phyloP scores from a whole-genome alignment of 2,797 vertebrate species.

The Syngnathus acus region DNA sequence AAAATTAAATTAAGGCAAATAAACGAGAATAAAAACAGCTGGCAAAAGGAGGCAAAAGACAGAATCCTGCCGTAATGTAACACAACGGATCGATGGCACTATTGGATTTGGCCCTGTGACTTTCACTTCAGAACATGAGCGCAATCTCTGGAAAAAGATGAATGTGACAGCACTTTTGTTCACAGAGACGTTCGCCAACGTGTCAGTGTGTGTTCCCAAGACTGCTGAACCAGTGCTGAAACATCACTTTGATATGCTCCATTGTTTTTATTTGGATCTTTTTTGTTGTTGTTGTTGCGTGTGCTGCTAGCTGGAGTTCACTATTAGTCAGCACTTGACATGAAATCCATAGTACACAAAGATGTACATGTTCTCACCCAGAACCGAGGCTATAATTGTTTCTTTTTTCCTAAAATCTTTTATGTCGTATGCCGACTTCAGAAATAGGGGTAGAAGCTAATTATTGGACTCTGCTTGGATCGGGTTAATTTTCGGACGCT shows the following conservation, averaged over 20 bases:
- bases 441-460: background rate
- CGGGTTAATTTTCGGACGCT: background rate
- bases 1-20: constrained; percentile 56
- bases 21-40: constrained; percentile 28
- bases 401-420: background rate
- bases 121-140: constrained; percentile 10
- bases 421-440: background rate
- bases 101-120: constrained; percentile 16
- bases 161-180: constrained; percentile 13
- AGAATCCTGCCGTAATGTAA: constrained; percentile 25
- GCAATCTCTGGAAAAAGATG: constrained; percentile 10
- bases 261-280: background rate
- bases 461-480: background rate
- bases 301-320: background rate
- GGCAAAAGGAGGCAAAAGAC: background rate
- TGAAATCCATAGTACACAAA: background rate
- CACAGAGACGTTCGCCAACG: constrained; percentile 10
- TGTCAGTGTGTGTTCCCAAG: constrained; percentile 9
- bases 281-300: too few relatives aligned
- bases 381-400: background rate
- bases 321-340: constrained; percentile 1
- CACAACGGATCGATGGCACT: constrained; percentile 31
- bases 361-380: background rate
- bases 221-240: constrained; percentile 13
- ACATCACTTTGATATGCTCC: constrained; percentile 11